A percentile compares a stretch with the other conserved stretches of the same genome.
These are phyloP conservation scores for Drosophila koepferae DNA, from an alignment of 2,888 invertebrate genomes.

Conservation along the genomic window DNA sequence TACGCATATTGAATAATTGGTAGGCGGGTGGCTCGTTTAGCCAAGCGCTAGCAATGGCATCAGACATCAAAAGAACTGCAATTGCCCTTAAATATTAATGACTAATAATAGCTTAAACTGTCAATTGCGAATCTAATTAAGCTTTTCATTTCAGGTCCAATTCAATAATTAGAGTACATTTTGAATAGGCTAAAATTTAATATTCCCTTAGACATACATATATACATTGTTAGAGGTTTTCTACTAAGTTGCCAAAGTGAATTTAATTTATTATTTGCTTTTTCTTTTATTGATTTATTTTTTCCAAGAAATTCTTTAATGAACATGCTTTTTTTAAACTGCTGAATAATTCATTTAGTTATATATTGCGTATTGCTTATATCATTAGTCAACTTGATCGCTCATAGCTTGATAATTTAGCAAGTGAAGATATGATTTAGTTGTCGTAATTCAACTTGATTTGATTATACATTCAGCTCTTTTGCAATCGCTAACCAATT, in stretches of 20 bases:
- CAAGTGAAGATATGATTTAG: neutral
- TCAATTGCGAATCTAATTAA: neutral
- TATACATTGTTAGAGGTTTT: too few species aligned
- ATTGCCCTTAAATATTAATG: slow-evolving; percentile 2
- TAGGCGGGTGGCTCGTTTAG: neutral
- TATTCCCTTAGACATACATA: too few species aligned
- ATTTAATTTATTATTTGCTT: neutral
- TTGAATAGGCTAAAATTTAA: neutral
- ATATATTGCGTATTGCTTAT: too few species aligned
- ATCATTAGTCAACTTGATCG: too few species aligned
- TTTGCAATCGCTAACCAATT: too few species aligned
- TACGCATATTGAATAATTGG: neutral
- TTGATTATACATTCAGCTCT: too few species aligned
- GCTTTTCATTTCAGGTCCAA: neutral
- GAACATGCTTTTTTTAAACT: too few species aligned
- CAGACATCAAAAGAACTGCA: neutral
- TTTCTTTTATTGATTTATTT: too few species aligned
- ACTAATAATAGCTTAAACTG: neutral
- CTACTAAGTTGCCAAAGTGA: neutral
- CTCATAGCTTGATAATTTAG: too few species aligned
- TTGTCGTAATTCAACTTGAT: neutral
- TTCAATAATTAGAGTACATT: neutral
- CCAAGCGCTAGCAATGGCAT: slow-evolving; percentile 1
- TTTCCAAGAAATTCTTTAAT: too few species aligned
- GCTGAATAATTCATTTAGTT: too few species aligned